These are phyloP conservation scores for Scylla paramamosain DNA, from an alignment of 1,140 invertebrate species.

Conservation along the genomic window DNA sequence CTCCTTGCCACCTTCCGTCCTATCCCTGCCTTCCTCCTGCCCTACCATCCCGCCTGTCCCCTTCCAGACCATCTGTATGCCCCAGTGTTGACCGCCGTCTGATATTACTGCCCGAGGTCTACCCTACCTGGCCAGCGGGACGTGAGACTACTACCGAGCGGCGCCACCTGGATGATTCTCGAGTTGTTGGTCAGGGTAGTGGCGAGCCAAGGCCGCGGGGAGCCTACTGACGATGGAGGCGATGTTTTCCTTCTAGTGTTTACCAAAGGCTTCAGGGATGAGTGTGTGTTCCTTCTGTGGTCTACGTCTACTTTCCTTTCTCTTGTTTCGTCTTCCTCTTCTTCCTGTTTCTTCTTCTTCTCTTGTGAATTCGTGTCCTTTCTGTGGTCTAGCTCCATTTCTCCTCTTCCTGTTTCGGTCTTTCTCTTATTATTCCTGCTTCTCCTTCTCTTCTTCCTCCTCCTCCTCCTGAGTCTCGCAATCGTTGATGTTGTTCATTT, in stretches of 20 bases:
- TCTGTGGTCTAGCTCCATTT: too few species aligned
- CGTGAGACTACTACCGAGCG: neutral
- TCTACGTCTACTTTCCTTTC: too few species aligned
- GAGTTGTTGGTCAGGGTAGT: neutral
- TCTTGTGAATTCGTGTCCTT: too few species aligned
- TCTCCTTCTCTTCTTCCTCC: too few species aligned
- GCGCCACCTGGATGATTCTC: neutral
- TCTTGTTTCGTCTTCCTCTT: too few species aligned
- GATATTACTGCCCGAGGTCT: constrained; percentile 6
- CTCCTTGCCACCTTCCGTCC: too few species aligned
- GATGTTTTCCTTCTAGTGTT: neutral
- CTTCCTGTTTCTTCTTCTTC: too few species aligned
- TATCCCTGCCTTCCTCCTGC: neutral
- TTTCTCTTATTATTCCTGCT: too few species aligned
- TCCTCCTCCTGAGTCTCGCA: too few species aligned
- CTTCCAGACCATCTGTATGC: neutral
- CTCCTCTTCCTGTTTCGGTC: too few species aligned
- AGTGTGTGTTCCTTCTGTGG: neutral
- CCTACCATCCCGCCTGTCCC: neutral
- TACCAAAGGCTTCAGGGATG: neutral
- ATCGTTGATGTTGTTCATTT: too few species aligned
- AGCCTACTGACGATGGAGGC: neutral
- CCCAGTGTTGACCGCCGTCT: neutral
- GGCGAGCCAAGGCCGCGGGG: neutral
- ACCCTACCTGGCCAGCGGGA: neutral